These are phyloP conservation scores for Callaeas wilsoni DNA, from an alignment of 2,113 vertebrate genomes.

Conservation along the genomic window DNA sequence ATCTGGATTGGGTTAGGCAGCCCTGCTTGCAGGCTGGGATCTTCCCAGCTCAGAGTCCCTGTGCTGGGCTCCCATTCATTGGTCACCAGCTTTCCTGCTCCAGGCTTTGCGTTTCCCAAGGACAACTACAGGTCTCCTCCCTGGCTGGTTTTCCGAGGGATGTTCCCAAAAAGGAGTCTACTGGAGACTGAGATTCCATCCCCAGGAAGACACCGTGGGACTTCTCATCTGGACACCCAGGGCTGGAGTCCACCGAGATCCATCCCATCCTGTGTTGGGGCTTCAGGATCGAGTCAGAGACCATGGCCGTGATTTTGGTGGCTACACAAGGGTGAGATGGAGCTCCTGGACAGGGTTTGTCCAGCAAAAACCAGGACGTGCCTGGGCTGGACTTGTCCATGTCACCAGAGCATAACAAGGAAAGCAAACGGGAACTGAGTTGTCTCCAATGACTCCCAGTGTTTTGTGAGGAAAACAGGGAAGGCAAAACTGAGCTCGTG, in stretches of 20 bases:
- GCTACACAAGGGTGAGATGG: not conserved
- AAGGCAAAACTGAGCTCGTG: not conserved
- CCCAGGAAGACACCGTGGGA: not conserved
- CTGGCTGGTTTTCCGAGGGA: not conserved
- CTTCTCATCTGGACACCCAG: not conserved
- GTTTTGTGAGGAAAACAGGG: not conserved
- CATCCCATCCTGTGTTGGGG: not conserved
- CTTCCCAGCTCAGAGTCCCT: not conserved
- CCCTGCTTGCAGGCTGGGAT: not conserved
- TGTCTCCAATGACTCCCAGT: not conserved
- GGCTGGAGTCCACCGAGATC: not conserved
- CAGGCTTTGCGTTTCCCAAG: not conserved
- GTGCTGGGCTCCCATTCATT: not conserved
- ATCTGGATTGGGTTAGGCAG: constrained; percentile 4
- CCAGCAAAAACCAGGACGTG: not conserved
- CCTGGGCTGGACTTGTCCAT: fast-evolving
- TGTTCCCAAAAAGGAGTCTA: not conserved
- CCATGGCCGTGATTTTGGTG: not conserved
- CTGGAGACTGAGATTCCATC: not conserved
- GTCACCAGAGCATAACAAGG: not conserved
- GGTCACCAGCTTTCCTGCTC: not conserved
- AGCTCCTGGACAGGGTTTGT: not conserved
- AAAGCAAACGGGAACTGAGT: not conserved
- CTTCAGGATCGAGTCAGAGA: fast-evolving
- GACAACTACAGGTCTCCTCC: not conserved